phyloP scores from a whole-genome alignment of 2,113 vertebrate genomes.

The Boleophthalmus pectinirostris region DNA sequence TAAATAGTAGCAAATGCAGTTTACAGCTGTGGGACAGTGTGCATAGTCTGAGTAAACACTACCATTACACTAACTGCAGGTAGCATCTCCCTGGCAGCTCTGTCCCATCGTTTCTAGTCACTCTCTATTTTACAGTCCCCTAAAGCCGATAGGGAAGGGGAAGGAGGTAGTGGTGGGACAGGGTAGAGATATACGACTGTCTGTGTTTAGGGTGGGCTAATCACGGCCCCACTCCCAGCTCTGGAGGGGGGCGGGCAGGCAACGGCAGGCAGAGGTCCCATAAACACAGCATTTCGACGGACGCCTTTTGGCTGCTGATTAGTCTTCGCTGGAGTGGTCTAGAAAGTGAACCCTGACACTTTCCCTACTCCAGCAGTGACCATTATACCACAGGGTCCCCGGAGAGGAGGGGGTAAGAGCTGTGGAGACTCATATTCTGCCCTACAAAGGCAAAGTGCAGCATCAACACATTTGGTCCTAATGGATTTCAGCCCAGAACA shows the following conservation, averaged over 20 bases:
- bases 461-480: constrained; percentile 7
- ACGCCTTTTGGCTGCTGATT: constrained; percentile 56
- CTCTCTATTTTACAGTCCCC: constrained; percentile 61
- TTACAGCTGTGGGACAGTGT: constrained; percentile 24
- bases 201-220: constrained; percentile 55
- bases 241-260: constrained; percentile 60
- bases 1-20: constrained; percentile 17
- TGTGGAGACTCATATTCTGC: constrained; percentile 14
- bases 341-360: constrained; percentile 27
- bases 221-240: constrained; percentile 52
- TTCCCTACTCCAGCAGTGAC: constrained; percentile 22
- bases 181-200: constrained; percentile 61
- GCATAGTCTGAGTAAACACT: constrained; percentile 59
- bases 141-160: constrained; percentile 3
- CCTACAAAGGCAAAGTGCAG: constrained; percentile 3
- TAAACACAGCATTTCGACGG: constrained; percentile 67
- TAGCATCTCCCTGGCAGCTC: constrained; percentile 50
- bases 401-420: constrained; percentile 30
- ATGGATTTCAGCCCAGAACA: constrained; percentile 4
- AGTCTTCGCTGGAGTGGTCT: constrained; percentile 43
- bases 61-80: constrained; percentile 64
- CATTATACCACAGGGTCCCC: constrained; percentile 26
- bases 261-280: constrained; percentile 60
- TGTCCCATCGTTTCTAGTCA: constrained; percentile 50
- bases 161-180: constrained; percentile 44